Evolutionary conservation across 2,113 vertebrate species (phyloP).

Genomic region (Xenopus tropicalis): UCB_Xtro_10.0 CM004452.2:14995501-14996000

Average conservation of each 20-base stretch:
- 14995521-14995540: too few species aligned
- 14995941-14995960: too few species aligned
- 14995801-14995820: conserved; percentile 61
- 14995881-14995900: too few species aligned
- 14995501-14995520: too few species aligned
- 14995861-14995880: too few species aligned
- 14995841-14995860: not conserved
- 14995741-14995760: not conserved
- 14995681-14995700: not conserved
- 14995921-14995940: too few species aligned
- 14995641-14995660: conserved; percentile 66
- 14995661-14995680: conserved; percentile 68
- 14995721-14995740: not conserved
- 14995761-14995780: not conserved
- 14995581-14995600: conserved; percentile 61
- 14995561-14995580: conserved; percentile 53
- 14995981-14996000: too few species aligned
- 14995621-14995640: conserved; percentile 71
- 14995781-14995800: conserved; percentile 78
- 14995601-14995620: conserved; percentile 69
- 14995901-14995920: too few species aligned
- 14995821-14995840: conserved; percentile 42
- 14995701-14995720: not conserved
- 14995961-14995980: too few species aligned
- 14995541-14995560: conserved; percentile 68